Evolutionary conservation across 2,797 vertebrate species (phyloP).

Genomic region (Sorex maritimensis): DNA sequence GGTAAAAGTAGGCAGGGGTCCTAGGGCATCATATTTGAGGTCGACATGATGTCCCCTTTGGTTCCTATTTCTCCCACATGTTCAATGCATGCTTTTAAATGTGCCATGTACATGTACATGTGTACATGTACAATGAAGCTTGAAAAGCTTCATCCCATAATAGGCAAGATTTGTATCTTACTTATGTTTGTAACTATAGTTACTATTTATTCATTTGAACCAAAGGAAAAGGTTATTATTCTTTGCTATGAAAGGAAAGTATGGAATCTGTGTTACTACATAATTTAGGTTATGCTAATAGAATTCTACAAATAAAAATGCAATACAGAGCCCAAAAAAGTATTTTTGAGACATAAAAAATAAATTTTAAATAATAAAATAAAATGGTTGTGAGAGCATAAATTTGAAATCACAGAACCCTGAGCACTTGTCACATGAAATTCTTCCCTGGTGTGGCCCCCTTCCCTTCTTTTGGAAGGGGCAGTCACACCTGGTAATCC

Average conservation of each 20-base stretch:
- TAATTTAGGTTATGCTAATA: conserved; percentile 12
- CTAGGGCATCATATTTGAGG: not conserved
- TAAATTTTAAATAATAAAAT: too few species aligned
- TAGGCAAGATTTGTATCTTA: not conserved
- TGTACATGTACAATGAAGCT: not conserved
- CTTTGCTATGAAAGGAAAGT: conserved; percentile 24
- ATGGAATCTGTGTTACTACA: conserved; percentile 8
- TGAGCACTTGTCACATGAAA: not conserved
- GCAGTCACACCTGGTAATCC: too few species aligned
- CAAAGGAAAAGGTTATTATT: conserved; percentile 16
- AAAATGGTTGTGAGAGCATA: too few species aligned
- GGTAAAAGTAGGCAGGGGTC: not conserved
- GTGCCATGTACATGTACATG: too few species aligned
- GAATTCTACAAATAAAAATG: conserved; percentile 55
- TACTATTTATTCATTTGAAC: not conserved
- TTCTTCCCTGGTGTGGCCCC: not conserved
- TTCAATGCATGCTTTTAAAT: not conserved
- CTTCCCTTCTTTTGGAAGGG: too few species aligned
- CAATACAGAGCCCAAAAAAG: not conserved
- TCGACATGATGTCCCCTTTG: not conserved
- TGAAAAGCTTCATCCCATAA: not conserved
- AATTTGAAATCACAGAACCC: too few species aligned
- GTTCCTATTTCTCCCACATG: not conserved
- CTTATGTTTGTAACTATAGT: not conserved
- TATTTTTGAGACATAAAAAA: not conserved